Percentiles rank a stretch among this genome's conserved stretches.
phyloP scores from a whole-genome alignment of 2,113 vertebrate genomes.

The Erpornis zantholeuca region DNA sequence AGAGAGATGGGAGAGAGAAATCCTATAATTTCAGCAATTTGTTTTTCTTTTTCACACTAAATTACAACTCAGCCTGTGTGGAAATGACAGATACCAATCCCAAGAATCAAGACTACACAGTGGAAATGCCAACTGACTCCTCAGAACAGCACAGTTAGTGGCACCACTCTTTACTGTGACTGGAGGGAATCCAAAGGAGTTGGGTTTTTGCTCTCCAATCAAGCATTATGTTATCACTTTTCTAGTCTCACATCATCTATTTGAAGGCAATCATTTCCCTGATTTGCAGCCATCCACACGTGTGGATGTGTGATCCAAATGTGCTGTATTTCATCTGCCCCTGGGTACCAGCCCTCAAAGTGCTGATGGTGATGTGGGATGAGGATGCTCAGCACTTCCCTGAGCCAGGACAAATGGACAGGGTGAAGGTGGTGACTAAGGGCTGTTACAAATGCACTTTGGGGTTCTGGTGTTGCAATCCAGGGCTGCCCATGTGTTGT shows the following conservation, averaged over 20 bases:
- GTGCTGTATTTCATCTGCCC: neutral
- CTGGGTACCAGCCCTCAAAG: neutral
- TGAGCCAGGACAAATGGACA: neutral
- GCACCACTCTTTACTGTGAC: neutral
- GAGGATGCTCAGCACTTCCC: neutral
- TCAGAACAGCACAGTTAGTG: neutral
- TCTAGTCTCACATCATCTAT: neutral
- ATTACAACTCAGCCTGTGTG: neutral
- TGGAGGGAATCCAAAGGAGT: neutral
- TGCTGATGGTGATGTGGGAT: neutral
- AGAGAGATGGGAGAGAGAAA: neutral
- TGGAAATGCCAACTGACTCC: neutral
- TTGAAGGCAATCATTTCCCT: neutral
- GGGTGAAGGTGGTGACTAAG: neutral
- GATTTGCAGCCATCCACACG: neutral
- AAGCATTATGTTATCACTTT: neutral
- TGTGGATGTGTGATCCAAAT: fast-evolving
- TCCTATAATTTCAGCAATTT: neutral
- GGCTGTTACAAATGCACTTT: neutral
- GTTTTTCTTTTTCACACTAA: neutral
- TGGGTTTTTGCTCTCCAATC: neutral
- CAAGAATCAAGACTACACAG: neutral
- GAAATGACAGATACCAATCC: neutral
- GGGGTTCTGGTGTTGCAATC: neutral
- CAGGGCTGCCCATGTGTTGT: neutral